phyloP scores from a whole-genome alignment of 2,888 invertebrate genomes.

The Kuschelorhynchus macadamiae region DNA sequence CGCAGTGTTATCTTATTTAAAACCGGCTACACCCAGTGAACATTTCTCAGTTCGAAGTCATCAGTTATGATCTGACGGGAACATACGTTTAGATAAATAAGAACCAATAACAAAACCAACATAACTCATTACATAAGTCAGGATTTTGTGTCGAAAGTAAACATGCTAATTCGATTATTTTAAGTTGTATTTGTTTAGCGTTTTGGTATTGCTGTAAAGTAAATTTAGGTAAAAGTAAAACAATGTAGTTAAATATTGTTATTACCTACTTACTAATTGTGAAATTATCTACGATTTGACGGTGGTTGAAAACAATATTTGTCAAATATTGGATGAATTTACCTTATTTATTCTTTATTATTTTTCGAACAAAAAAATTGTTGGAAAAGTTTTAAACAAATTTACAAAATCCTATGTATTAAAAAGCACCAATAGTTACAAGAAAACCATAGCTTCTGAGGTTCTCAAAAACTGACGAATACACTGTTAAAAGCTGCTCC shows the following conservation, averaged over 20 bases:
- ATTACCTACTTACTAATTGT: slow-evolving; percentile 24
- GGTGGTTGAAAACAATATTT: background rate
- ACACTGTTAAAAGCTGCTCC: no score
- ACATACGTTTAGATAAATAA: slow-evolving; percentile 29
- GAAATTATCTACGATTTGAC: background rate
- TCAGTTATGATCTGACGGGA: slow-evolving; percentile 25
- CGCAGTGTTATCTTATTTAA: slow-evolving; percentile 17
- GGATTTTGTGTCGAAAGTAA: slow-evolving; percentile 17
- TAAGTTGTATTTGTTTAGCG: slow-evolving; percentile 15
- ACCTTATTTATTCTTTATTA: no score
- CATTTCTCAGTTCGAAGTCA: slow-evolving; percentile 19
- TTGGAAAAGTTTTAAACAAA: no score
- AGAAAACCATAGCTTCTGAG: no score
- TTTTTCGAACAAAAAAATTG: no score
- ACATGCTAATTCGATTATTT: slow-evolving; percentile 8
- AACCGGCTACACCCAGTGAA: slow-evolving; percentile 15
- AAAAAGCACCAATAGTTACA: no score
- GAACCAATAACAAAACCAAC: slow-evolving; percentile 20
- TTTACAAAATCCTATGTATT: no score
- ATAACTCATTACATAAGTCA: slow-evolving; percentile 1
- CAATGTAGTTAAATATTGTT: slow-evolving; percentile 29
- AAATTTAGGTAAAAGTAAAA: slow-evolving; percentile 19
- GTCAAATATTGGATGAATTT: no score
- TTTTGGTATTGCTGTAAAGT: slow-evolving; percentile 6
- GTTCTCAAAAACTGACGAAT: no score